Base-by-base conservation (phyloP, 2,113 vertebrate species). In the Grus americana region DNA sequence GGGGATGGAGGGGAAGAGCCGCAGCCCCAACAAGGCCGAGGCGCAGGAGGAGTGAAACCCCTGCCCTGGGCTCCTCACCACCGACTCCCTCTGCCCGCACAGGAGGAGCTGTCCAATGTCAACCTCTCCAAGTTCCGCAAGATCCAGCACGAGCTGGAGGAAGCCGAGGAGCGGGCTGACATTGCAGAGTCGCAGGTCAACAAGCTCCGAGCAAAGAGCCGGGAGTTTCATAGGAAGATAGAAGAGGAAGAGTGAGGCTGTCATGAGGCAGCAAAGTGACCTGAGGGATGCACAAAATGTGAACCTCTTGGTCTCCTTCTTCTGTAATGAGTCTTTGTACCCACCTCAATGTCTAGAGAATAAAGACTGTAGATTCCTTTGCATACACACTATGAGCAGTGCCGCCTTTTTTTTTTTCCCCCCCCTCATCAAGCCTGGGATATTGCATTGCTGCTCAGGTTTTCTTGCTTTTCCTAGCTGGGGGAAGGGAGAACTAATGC, bases 21-120 rank as follows among this genome's bases (percentile, higher is more conserved):
- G 0, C 59, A 67, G 5, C 30, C 21, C 26, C 2, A 1, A 44
- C 36, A 36, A 55, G 40, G n/a, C 15, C 5, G 10, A 42, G 13
- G 18, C 0, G 1, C 10, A 52, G 20, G 7, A 59, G 59, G n/a
- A 34, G 26, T n/a, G 34, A 47, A 44, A n/a, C 2, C 61, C 19
- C 40, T 61, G 32, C 24, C 9, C 11, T 27, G 36, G 15, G 14
- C 24, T 88, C 52, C 52, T 29, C 52, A 54, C 26, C 52, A 15
- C 13, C 13, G 14, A 54, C 47, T 47, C 30, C 18, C 12, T 47
- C 11, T 97, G 9, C 34, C 71, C 21, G 0, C 20, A 24, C 52
- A 98, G 98, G 98, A 98, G 97, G 98, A 98, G 49, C 97, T 98
- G 76, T 98, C 98, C 87, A 98, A 98, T 4, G 90, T 98, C 90